Conservation (phyloP, 2,797 vertebrate genomes). For the Kryptopterus vitreolus region DNA sequence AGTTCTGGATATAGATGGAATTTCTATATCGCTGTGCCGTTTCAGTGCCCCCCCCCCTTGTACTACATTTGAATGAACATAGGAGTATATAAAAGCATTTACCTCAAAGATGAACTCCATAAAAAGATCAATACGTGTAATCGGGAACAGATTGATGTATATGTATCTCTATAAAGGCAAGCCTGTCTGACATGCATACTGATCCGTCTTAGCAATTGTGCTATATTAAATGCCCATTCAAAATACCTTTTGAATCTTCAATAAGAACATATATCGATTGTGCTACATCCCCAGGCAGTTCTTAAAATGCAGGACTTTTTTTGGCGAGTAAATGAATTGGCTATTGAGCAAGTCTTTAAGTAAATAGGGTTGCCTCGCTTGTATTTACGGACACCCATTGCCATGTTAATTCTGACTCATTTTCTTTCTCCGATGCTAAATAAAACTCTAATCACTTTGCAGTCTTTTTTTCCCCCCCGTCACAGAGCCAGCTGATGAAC, state of each 20-base stretch:
- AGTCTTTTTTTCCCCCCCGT: slow-evolving; percentile 69
- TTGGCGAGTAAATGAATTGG: slow-evolving; percentile 7
- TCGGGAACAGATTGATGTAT: not conserved
- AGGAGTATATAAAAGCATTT: not conserved
- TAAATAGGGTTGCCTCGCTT: slow-evolving; percentile 48
- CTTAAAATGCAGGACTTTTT: not conserved
- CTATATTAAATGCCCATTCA: not conserved
- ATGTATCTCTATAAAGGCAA: not conserved
- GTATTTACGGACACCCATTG: slow-evolving; percentile 64
- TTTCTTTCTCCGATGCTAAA: slow-evolving; percentile 66
- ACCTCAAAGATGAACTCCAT: not conserved
- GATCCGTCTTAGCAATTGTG: not conserved
- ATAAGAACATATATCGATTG: not conserved
- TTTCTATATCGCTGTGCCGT: not conserved
- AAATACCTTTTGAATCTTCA: slow-evolving; percentile 4
- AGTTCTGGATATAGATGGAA: not conserved
- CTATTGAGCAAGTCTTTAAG: slow-evolving; percentile 31
- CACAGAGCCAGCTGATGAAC: slow-evolving; percentile 57
- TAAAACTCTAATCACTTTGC: slow-evolving; percentile 66
- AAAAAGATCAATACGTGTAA: slow-evolving; percentile 11
- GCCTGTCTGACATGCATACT: not conserved
- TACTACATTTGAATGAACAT: not conserved
- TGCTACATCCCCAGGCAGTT: slow-evolving; percentile 5
- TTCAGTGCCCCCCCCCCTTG: not conserved
- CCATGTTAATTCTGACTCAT: slow-evolving; percentile 69